These are phyloP conservation scores for Rutilus rutilus DNA, from an alignment of 2,113 vertebrate genomes.

Conservation along the genomic window DNA sequence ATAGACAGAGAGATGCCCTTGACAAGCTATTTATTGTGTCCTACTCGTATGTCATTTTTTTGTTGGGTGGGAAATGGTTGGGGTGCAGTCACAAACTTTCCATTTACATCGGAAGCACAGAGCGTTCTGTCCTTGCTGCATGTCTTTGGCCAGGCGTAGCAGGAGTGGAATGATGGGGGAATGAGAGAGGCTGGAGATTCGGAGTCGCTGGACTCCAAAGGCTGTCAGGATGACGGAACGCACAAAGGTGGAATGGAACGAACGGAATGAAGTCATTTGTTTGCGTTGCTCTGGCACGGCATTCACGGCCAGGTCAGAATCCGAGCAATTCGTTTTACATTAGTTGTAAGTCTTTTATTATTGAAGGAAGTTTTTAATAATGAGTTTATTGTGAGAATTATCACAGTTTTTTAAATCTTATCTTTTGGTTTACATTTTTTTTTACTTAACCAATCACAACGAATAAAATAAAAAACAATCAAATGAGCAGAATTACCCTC, in stretches of 20 bases:
- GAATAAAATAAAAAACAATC: neutral
- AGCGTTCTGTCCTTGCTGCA: slow-evolving; percentile 46
- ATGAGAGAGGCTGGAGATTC: slow-evolving; percentile 16
- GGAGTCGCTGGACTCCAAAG: slow-evolving; percentile 43
- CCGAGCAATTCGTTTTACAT: neutral
- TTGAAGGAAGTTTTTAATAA: neutral
- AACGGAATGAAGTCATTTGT: slow-evolving; percentile 39
- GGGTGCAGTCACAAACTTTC: slow-evolving; percentile 31
- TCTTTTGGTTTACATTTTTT: neutral
- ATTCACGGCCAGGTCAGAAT: slow-evolving; percentile 12
- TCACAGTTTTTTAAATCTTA: neutral
- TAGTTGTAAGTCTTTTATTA: neutral
- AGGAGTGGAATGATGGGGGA: slow-evolving; percentile 1
- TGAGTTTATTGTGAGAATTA: too few species aligned
- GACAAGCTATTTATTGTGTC: slow-evolving; percentile 54
- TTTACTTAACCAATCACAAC: neutral
- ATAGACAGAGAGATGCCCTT: slow-evolving; percentile 15
- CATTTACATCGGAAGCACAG: slow-evolving; percentile 42
- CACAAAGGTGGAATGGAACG: slow-evolving; percentile 25
- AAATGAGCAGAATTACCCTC: neutral
- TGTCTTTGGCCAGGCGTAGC: slow-evolving; percentile 33
- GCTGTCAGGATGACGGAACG: slow-evolving; percentile 56
- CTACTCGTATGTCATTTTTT: slow-evolving; percentile 41
- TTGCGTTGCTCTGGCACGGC: slow-evolving; percentile 36
- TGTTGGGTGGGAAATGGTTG: slow-evolving; percentile 31